Evolutionary conservation across 1,140 invertebrate genomes (phyloP), one percentile per base, ranked within the genome.

Genomic region (Ectropis grisescens): DNA sequence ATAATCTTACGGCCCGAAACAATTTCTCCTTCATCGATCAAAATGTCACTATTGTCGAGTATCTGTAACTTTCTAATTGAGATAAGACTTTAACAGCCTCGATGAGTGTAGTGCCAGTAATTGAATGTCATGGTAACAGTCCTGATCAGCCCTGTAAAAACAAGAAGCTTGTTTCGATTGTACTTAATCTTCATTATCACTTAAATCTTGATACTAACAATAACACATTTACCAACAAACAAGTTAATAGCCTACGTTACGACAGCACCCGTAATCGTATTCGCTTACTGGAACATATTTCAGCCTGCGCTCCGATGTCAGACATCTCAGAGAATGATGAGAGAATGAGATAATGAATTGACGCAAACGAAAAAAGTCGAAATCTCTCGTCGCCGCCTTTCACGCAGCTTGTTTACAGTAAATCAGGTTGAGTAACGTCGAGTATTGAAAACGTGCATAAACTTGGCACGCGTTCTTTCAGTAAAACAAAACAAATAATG

Each of bases 401-500:
- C 40, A 32, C 30, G 38, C 30, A 35, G 38, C 49, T 40, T 52
- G 57, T 61, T 61, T 67, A 61, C 58, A 49, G 50, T 75, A 62
- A 69, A 69, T 67, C 55, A 59, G 41, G 40, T 30, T 41, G 36
- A 47, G 58, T 43, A 51, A 58, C 58, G 60, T 57, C 49, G 52
- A 54, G 39, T 57, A 69, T 65, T 56, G 48, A 65, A 61, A 66
- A 58, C 56, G 42, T 44, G 46, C 49, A 55, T 49, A 51, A 58
- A 62, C 62, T 76, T 76, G 67, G 71, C 71, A 64, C 64, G 65
- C 51, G 52, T 43, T 51, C 48, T 35, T 44, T 57, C 57, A 60
- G 47, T 70, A 68, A 78, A 59, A 67, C 66, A 76, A n/a, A 68
- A 70, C 58, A 71, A 65, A 72, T 66, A 74, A 69, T 65, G 59